Base-by-base conservation (phyloP, 2,113 vertebrate genomes). In the Lophura nycthemera region DNA sequence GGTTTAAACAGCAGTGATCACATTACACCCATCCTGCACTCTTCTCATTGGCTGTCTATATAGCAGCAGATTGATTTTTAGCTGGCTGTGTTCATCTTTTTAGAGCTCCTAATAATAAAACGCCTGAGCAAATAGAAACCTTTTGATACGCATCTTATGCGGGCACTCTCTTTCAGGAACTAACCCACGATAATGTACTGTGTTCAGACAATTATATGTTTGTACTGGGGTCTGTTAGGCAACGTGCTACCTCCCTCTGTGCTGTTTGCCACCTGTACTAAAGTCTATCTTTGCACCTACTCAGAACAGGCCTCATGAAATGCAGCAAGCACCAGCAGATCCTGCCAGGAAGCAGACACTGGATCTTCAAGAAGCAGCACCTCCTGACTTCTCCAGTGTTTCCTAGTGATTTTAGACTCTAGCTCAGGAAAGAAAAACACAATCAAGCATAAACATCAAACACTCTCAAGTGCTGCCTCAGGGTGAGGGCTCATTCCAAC, bases 1-100 rank as follows among this genome's bases (percentile, higher is more conserved):
- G 48, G 57, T 92, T 72, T 92, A 89, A 93, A 57, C 16, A 81
- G 59, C 73, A 92, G 82, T 88, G 90, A 90, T 93, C 80, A 59
- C 94, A 93, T 91, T 94, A 90, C 88, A 54, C 50, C 64, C 78
- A 83, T 45, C 29, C 50, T 8, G 0, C 43, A 30, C 50, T 48
- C 73, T 88, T 84, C 77, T 65, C 73, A 54, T 52, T 86, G 73
- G 80, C 43, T 91, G 52, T 24, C 73, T 81, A 2, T 47, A 45
- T 1, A 48, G 69, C 8, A 16, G 73, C 61, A 95, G 88, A 94
- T 8, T 91, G 96, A 90, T 90, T 95, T 96, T 93, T 82, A 86
- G 83, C 80, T 79, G 72, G 82, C 80, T 86, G 52, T 72, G 66
- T 30, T 83, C 72, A 83, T 70, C 72, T 57, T 93, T 91, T 91